Base-by-base conservation (phyloP, 2,888 invertebrate species). In the Shargacucullia verbasci region DNA sequence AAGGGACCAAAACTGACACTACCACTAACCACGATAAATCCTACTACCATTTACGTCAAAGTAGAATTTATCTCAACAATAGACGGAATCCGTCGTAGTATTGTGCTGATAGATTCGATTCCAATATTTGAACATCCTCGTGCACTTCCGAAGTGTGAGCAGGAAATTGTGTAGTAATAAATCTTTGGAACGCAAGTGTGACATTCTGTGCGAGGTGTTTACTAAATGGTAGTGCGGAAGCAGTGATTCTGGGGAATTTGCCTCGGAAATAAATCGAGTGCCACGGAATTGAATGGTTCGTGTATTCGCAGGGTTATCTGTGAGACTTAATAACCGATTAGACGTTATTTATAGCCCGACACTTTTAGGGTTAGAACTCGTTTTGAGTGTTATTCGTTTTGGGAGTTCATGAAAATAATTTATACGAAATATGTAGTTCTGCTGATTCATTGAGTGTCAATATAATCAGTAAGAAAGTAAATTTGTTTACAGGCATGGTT, bases 101-200 rank as follows among this genome's bases (percentile, higher is more conserved):
- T 62, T 49, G 61, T 62, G 47, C 54, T 62, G 63, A 66, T 56
- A 69, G 56, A 74, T 71, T 65, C 63, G 70, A 80, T 76, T 56
- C 66, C 73, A 78, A 80, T 80, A 78, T 79, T 80, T 73, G 71
- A 71, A 70, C 74, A 67, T 64, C 52, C 70, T 60, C 62, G 40
- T 75, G 73, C 67, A 70, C 71, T 71, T 55, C 54, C 59, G 44
- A 54, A 66, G 59, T 61, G 64, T 54, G 61, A 59, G 58, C 53
- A 68, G 62, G 71, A 73, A 66, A 67, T 70, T 73, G 70, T 66
- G 63, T 44, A 63, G 59, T 63, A 48, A 70, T 76, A 74, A 73
- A 74, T 73, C 73, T 62, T 50, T 45, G n/a, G 52, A 55, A 13
- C 38, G 34, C 37, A 37, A 33, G 48, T 70, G 66, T 65, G 61